Evolutionary conservation across 2,113 vertebrate species (phyloP).

Genomic region (Hiodon alosoides): DNA sequence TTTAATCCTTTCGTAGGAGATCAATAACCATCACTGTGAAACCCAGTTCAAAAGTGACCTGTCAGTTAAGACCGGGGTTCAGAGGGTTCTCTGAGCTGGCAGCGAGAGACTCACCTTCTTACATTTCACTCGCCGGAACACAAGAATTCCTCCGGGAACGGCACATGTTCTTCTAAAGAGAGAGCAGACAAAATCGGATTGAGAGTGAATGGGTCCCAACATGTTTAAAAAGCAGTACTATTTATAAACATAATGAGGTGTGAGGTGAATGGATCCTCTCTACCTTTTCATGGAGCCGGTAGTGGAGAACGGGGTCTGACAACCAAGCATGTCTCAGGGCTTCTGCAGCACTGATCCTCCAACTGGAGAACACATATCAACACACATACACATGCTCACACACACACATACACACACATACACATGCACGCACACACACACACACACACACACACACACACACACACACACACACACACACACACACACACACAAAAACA

Average conservation of each 20-base stretch:
- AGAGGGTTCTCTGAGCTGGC: background rate
- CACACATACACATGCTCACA: conserved; percentile 39
- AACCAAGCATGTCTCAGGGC: conserved; percentile 92
- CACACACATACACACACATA: background rate
- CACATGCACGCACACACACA: background rate
- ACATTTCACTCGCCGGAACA: conserved; percentile 49
- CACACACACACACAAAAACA: too few relatives aligned
- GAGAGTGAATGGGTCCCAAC: background rate
- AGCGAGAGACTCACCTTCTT: conserved; percentile 43
- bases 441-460: too few relatives aligned
- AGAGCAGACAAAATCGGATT: background rate
- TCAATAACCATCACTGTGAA: background rate
- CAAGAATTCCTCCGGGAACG: conserved; percentile 63
- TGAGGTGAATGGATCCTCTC: background rate
- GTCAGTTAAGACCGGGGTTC: background rate
- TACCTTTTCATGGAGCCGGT: conserved; percentile 73
- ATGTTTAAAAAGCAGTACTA: background rate
- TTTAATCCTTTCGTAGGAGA: too few relatives aligned
- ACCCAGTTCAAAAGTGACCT: background rate
- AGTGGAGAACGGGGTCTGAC: conserved; percentile 75
- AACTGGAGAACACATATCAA: conserved; percentile 63
- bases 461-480: too few relatives aligned
- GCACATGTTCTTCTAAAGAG: conserved; percentile 65
- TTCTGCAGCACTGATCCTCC: conserved; percentile 88
- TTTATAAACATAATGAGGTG: background rate